Evolutionary conservation across 2,888 invertebrate genomes (phyloP).

Genomic region (Timema cristinae): DNA sequence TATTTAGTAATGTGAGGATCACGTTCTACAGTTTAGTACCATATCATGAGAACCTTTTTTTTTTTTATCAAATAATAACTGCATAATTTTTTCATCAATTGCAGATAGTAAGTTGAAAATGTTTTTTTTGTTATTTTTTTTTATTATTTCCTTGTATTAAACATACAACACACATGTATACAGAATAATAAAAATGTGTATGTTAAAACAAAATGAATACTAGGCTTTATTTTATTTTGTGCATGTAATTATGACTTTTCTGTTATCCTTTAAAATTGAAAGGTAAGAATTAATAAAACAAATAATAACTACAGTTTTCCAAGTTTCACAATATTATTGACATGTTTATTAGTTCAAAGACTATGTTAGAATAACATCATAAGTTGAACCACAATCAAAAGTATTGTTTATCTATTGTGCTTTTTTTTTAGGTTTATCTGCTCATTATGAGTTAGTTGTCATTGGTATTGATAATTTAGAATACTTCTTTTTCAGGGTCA

Average conservation of each 20-base stretch:
- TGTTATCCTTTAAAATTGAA: not conserved
- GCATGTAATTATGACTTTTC: not conserved
- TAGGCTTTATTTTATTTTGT: slow-evolving; percentile 4
- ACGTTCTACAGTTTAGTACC: not conserved
- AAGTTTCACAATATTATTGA: too few relatives aligned
- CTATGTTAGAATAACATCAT: too few relatives aligned
- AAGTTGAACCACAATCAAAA: too few relatives aligned
- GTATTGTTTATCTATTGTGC: too few relatives aligned
- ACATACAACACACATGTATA: slow-evolving; percentile 11
- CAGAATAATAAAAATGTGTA: slow-evolving; percentile 10
- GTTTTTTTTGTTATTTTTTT: not conserved
- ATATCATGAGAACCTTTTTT: slow-evolving; percentile 8
- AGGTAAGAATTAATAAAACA: too few relatives aligned
- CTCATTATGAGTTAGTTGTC: too few relatives aligned
- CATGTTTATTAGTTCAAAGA: too few relatives aligned
- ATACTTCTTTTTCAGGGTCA: too few relatives aligned
- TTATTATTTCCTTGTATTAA: not conserved
- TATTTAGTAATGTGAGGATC: not conserved
- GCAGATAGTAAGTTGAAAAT: not conserved
- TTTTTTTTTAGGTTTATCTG: too few relatives aligned
- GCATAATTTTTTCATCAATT: not conserved
- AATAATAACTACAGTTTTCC: too few relatives aligned
- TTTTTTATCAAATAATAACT: not conserved
- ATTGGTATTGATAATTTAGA: too few relatives aligned
- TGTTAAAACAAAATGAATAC: not conserved